Base-by-base conservation (phyloP, 2,113 vertebrate species). In the Microtus pennsylvanicus region DNA sequence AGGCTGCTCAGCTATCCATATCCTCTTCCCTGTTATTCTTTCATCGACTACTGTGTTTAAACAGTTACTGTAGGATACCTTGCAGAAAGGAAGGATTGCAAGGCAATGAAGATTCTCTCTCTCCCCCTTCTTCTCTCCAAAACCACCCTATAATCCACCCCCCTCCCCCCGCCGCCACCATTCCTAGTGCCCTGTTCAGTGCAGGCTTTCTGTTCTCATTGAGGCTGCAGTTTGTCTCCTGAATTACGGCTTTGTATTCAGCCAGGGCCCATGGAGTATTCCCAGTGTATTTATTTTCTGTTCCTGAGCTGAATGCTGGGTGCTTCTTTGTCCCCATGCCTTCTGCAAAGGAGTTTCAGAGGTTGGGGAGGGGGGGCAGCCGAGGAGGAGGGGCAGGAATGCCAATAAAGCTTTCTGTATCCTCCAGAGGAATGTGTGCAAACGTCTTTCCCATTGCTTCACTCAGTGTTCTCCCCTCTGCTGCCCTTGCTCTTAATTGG, bases 251-350 rank as follows among this genome's bases (percentile, higher is more conserved):
- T 98, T 95, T 98, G 96, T 98, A 81, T 98, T 97, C 94, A 94
- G 92, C 5, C 89, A 55, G 70, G 72, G 94, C 83, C 85, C 94
- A 69, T 80, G 80, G 91, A 98, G 91, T 95, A 96, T 98, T 96
- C 92, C 96, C 97, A 98, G 89, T 83, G 93, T 97, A 96, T 98
- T 98, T 97, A 92, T 97, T 98, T 98, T 98, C 96, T 98, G 74
- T 95, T 96, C 67, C 94, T 97, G 82, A 93, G n/a, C 80, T 97
- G 95, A 98, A 97, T 97, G 78, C 93, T 93, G 30, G 16, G 93
- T 97, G 96, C 95, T 74, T 96, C 0, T 98, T 96, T 98, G 95
- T 98, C 95, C 87, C 47, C 17, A 88, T 63, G 96, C 91, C 74
- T 97, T 94, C 67, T 45, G 96, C 87, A 86, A 97, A 95, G 52